Percentiles rank a stretch among this genome's conserved stretches.
phyloP scores from a whole-genome alignment of 2,888 invertebrate genomes.

The Torymus texanus region DNA sequence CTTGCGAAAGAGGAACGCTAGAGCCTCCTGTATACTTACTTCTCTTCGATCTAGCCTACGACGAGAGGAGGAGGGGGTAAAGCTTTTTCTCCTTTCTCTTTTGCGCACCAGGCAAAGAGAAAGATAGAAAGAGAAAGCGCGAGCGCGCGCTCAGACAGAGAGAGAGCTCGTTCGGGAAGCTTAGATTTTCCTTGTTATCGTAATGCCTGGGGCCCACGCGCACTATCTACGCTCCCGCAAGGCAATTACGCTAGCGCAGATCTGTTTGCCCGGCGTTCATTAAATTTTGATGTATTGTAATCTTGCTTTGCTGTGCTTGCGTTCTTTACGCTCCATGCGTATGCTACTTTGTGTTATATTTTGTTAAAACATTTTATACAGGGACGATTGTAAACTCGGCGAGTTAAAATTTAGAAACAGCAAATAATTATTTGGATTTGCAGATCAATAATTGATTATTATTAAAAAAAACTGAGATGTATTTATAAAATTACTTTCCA shows the following conservation, averaged over 20 bases:
- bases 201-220: neutral
- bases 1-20: slow-evolving; percentile 34
- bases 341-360: neutral
- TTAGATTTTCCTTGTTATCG: slow-evolving; percentile 47
- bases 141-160: slow-evolving; percentile 49
- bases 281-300: slow-evolving; percentile 49
- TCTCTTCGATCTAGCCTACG: slow-evolving; percentile 27
- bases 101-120: slow-evolving; percentile 48
- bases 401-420: too few species aligned
- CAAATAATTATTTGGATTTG: too few species aligned
- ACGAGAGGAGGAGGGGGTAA: neutral
- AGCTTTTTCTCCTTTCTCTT: slow-evolving; percentile 42
- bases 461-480: too few species aligned
- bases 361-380: too few species aligned
- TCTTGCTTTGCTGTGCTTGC: slow-evolving; percentile 52
- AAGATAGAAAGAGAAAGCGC: neutral
- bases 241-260: slow-evolving; percentile 4
- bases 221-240: neutral
- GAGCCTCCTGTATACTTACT: neutral
- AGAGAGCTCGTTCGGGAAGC: slow-evolving; percentile 34
- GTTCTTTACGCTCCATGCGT: neutral
- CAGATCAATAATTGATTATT: too few species aligned
- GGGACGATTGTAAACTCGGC: too few species aligned
- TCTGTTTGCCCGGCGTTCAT: slow-evolving; percentile 31
- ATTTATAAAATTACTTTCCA: too few species aligned